phyloP scores from a whole-genome alignment of 2,888 invertebrate genomes.

The Nematopogon swammerdamellus region DNA sequence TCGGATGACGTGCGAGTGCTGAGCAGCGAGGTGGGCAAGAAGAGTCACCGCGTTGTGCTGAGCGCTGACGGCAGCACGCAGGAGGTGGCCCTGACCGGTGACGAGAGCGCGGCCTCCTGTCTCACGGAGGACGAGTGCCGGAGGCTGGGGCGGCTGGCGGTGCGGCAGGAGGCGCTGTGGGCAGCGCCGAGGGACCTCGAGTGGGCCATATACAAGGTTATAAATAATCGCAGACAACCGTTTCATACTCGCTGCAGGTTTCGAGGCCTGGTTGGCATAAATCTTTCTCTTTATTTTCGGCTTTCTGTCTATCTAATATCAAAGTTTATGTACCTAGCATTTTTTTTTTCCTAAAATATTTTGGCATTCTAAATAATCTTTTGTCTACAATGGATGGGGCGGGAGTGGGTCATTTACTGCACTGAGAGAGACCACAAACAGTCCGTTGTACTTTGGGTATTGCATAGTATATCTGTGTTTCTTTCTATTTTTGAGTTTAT shows the following conservation, averaged over 20 bases:
- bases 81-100: constrained; percentile 31
- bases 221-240: not conserved
- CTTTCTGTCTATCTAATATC: too few relatives aligned
- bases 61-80: constrained; percentile 34
- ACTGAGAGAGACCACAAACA: too few relatives aligned
- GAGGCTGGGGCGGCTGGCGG: constrained; percentile 53
- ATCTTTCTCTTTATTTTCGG: too few relatives aligned
- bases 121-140: constrained; percentile 53
- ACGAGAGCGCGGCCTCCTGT: constrained; percentile 43
- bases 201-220: constrained; percentile 67
- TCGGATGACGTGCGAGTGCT: constrained; percentile 42
- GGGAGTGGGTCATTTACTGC: too few relatives aligned
- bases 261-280: too few relatives aligned
- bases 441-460: too few relatives aligned
- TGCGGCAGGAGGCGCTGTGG: constrained; percentile 63
- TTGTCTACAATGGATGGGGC: too few relatives aligned
- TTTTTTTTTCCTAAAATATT: too few relatives aligned
- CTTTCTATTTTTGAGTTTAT: too few relatives aligned
- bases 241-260: not conserved
- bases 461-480: too few relatives aligned
- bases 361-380: too few relatives aligned
- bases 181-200: constrained; percentile 75
- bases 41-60: constrained; percentile 48
- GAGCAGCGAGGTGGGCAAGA: constrained; percentile 46
- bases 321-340: too few relatives aligned